Evolutionary conservation across 2,797 vertebrate genomes (phyloP).

Genomic region (Potorous gilbertii): DNA sequence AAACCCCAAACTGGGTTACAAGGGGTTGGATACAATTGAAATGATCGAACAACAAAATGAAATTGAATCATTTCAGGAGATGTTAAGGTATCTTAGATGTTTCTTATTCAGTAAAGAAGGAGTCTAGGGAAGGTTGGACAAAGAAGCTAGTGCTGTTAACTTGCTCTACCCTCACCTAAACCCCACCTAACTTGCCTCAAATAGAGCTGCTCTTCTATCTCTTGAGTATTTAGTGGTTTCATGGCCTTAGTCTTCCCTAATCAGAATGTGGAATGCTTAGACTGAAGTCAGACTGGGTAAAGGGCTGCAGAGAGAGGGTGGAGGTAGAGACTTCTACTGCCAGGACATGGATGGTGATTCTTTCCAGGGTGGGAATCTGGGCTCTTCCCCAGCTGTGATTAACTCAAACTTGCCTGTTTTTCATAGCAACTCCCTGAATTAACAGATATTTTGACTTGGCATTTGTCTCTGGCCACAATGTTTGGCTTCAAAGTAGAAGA

Average conservation of each 20-base stretch:
- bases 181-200: neutral
- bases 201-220: neutral
- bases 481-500: neutral
- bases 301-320: neutral
- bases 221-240: neutral
- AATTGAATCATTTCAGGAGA: neutral
- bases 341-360: neutral
- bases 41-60: neutral
- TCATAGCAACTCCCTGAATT: neutral
- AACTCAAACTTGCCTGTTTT: no score
- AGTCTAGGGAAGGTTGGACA: neutral
- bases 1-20: neutral
- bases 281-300: neutral
- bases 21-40: neutral
- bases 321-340: neutral
- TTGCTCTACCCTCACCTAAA: fast-evolving
- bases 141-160: neutral
- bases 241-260: neutral
- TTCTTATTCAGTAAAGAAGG: neutral
- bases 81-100: neutral
- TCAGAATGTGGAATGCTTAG: neutral
- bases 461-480: neutral
- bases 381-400: neutral
- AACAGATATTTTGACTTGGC: neutral
- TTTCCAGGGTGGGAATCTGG: neutral